Conservation (phyloP, 2,797 vertebrate species). For the Alexandromys oeconomus region DNA sequence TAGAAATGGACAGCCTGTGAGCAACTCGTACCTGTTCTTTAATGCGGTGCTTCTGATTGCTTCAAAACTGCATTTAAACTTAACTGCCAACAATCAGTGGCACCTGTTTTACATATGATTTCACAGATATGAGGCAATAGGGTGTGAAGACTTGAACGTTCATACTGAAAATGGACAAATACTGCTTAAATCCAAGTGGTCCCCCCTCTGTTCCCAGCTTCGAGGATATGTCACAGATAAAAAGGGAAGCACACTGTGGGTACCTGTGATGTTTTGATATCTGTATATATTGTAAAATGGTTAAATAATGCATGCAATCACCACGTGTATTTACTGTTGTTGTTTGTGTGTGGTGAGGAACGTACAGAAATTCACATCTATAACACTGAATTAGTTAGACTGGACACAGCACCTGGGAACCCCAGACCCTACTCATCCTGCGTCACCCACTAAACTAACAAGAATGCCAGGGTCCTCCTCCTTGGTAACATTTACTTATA, state of each 20-base stretch:
- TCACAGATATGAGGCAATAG: background rate
- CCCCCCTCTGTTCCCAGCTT: background rate
- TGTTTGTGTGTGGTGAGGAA: background rate
- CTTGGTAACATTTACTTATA: background rate
- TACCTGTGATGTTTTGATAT: background rate
- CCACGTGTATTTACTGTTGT: background rate
- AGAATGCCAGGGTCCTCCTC: background rate
- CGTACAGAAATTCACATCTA: too few species aligned
- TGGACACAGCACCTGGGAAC: background rate
- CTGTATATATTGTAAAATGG: background rate
- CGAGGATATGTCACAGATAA: background rate
- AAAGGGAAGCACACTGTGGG: background rate
- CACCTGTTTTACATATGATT: background rate
- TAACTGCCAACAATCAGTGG: conserved; percentile 2
- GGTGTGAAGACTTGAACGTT: background rate
- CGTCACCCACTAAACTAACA: background rate
- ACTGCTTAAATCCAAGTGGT: background rate
- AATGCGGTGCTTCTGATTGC: background rate
- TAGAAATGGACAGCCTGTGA: background rate
- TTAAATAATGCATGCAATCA: background rate
- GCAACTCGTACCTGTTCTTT: background rate
- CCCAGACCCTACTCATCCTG: background rate
- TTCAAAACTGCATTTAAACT: conserved; percentile 15
- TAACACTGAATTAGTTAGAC: background rate
- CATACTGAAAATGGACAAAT: background rate